Percentiles rank a stretch among this genome's conserved stretches.
phyloP scores from a whole-genome alignment of 64 coral and sea anemone genomes.

The Orbicella faveolata region DNA sequence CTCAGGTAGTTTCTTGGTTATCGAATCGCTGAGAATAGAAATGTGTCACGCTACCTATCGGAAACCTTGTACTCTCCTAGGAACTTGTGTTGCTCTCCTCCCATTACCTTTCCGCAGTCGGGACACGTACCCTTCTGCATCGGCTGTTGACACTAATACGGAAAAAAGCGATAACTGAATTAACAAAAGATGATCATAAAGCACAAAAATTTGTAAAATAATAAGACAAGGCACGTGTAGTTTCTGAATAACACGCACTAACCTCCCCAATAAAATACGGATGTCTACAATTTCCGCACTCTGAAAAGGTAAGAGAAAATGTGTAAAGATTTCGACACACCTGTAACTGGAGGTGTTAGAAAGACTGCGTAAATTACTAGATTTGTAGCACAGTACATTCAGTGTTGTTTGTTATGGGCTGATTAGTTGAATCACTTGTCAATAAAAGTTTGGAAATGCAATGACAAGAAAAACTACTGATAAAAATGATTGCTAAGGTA shows the following conservation, averaged over 20 bases:
- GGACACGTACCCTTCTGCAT: conserved; percentile 28
- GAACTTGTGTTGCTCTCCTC: conserved; percentile 10
- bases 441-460: too few relatives aligned
- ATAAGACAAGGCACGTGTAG: too few relatives aligned
- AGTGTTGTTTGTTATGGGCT: too few relatives aligned
- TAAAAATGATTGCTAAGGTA: too few relatives aligned
- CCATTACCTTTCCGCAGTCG: conserved; percentile 10
- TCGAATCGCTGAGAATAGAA: neutral
- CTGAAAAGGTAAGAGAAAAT: conserved; percentile 18
- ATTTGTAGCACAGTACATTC: too few relatives aligned
- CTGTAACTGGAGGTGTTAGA: neutral
- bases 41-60: neutral
- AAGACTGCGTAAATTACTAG: too few relatives aligned
- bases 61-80: neutral
- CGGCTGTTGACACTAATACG: neutral
- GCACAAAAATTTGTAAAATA: too few relatives aligned
- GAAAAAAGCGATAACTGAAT: neutral
- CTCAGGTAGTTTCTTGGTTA: neutral
- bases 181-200: too few relatives aligned
- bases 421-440: too few relatives aligned
- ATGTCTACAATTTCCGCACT: conserved; percentile 25
- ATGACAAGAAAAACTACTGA: too few relatives aligned
- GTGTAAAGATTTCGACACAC: neutral
- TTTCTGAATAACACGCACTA: neutral
- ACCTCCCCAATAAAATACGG: conserved; percentile 43